Percentiles rank a stretch among this genome's conserved stretches.
Evolutionary conservation across 2,888 invertebrate genomes (phyloP).

Genomic region (Portevinia maculata): DNA sequence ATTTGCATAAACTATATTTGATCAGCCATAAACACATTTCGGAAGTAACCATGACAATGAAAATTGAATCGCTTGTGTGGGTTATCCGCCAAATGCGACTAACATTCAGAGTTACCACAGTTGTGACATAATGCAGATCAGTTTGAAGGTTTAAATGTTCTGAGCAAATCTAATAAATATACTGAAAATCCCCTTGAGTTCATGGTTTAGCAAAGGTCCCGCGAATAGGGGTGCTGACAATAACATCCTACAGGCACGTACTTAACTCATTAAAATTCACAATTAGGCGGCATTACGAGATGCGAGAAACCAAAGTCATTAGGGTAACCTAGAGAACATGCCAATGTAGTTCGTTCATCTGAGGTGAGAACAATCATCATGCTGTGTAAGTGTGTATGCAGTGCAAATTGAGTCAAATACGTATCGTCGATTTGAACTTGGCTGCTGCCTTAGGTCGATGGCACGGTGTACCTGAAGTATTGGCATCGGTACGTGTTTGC

Average conservation of each 20-base stretch:
- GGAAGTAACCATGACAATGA: slow-evolving; percentile 66
- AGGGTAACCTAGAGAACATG: slow-evolving; percentile 62
- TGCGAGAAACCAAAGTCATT: slow-evolving; percentile 20
- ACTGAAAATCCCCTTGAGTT: not conserved
- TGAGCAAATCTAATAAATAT: not conserved
- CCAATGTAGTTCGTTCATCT: slow-evolving; percentile 40
- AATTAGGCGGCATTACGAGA: too few relatives aligned
- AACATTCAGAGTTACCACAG: not conserved
- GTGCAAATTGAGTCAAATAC: slow-evolving; percentile 28
- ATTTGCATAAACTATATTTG: slow-evolving; percentile 54
- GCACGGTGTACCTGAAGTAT: slow-evolving; percentile 48
- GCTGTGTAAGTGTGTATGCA: slow-evolving; percentile 16
- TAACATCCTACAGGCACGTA: slow-evolving; percentile 40
- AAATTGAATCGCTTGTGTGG: slow-evolving; percentile 22
- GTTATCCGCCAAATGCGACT: not conserved
- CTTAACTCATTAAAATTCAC: slow-evolving; percentile 31
- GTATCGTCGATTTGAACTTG: slow-evolving; percentile 63
- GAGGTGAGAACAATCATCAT: slow-evolving; percentile 26
- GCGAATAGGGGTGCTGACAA: slow-evolving; percentile 6
- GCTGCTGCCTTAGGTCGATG: slow-evolving; percentile 48
- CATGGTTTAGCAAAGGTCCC: not conserved
- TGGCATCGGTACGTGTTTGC: slow-evolving; percentile 20
- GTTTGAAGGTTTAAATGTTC: not conserved
- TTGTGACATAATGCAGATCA: not conserved
- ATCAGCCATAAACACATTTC: slow-evolving; percentile 51